phyloP scores from a whole-genome alignment of 1,140 invertebrate genomes.

The Leptinotarsa texana region DNA sequence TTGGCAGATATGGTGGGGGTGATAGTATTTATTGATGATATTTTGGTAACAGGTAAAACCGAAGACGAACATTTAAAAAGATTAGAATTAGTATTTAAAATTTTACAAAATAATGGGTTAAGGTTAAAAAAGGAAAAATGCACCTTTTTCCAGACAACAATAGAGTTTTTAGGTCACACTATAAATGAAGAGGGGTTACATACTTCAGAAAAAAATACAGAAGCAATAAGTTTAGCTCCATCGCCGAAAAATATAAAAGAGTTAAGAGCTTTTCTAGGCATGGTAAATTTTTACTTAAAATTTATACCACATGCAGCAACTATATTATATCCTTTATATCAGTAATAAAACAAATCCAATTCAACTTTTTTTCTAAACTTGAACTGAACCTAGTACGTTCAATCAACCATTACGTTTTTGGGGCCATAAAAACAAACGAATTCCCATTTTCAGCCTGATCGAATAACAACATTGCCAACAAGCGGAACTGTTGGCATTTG shows the following conservation, averaged over 20 bases:
- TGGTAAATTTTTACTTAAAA: slow-evolving; percentile 47
- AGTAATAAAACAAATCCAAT: too few species aligned
- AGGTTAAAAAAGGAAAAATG: background rate
- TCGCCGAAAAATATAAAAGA: slow-evolving; percentile 36
- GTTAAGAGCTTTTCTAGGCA: slow-evolving; percentile 15
- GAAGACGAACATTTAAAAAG: slow-evolving; percentile 37
- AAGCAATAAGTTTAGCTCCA: slow-evolving; percentile 49
- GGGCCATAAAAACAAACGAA: too few species aligned
- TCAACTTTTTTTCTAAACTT: too few species aligned
- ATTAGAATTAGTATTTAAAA: slow-evolving; percentile 15
- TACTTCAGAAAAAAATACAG: slow-evolving; percentile 45
- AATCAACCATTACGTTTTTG: too few species aligned
- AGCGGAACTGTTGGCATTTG: background rate
- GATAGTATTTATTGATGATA: slow-evolving; percentile 1
- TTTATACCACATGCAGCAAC: slow-evolving; percentile 49
- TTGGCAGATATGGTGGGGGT: too few species aligned
- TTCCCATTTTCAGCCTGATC: too few species aligned
- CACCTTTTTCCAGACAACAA: slow-evolving; percentile 11
- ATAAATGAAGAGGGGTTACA: slow-evolving; percentile 49
- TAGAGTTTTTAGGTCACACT: slow-evolving; percentile 49
- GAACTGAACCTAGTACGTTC: too few species aligned
- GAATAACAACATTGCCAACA: background rate
- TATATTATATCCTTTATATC: slow-evolving; percentile 29
- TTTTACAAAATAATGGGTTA: slow-evolving; percentile 28
- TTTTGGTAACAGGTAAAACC: slow-evolving; percentile 42